These are phyloP conservation scores for Acrobasis repandana DNA, from an alignment of 2,888 invertebrate genomes.

Conservation along the genomic window DNA sequence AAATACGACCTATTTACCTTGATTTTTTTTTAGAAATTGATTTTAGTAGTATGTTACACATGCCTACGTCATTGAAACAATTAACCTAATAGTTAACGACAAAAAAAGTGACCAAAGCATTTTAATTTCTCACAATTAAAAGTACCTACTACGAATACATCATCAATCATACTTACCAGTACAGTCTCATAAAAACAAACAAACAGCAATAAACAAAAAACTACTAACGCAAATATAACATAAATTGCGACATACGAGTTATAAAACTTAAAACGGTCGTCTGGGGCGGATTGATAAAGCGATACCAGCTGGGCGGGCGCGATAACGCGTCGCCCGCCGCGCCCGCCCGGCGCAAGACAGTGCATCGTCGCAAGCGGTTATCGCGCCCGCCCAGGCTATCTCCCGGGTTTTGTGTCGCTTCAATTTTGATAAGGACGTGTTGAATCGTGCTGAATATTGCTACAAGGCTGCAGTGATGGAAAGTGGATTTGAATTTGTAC, in stretches of 20 bases:
- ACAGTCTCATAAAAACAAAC: not conserved
- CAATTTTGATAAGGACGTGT: conserved; percentile 30
- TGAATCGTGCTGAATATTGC: conserved; percentile 26
- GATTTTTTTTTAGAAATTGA: no score
- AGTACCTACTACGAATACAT: no score
- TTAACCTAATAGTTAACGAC: no score
- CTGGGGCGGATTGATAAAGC: conserved; percentile 52
- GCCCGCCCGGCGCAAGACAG: conserved; percentile 33
- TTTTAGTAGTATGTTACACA: no score
- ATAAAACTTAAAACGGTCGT: conserved; percentile 53
- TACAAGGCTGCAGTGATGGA: conserved; percentile 12
- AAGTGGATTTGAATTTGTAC: conserved; percentile 11
- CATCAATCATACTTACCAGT: no score
- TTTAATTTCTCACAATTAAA: no score
- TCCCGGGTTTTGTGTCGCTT: conserved; percentile 32
- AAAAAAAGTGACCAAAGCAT: no score
- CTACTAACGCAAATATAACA: conserved; percentile 21
- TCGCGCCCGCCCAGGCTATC: conserved; percentile 32
- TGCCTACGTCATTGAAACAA: no score
- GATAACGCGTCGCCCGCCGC: conserved; percentile 42
- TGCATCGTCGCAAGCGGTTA: conserved; percentile 31
- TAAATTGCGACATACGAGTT: conserved; percentile 41
- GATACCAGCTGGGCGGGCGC: conserved; percentile 59
- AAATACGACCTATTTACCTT: no score
- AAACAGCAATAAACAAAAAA: conserved; percentile 21